Conservation (phyloP, 2,113 vertebrate genomes). For the Archocentrus centrarchus region DNA sequence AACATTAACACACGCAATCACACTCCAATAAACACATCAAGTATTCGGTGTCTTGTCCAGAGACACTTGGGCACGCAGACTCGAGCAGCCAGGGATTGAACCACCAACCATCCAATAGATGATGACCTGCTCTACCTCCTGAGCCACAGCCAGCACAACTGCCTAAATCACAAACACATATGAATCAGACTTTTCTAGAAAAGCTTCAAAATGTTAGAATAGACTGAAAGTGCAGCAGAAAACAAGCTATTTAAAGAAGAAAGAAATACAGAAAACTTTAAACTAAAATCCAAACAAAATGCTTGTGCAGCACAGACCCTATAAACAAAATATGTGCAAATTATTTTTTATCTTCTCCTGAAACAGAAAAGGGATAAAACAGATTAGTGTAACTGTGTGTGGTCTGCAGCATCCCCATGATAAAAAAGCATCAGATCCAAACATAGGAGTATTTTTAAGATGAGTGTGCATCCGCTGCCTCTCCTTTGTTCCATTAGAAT, state of each 20-base stretch:
- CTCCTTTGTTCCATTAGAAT: slow-evolving; percentile 11
- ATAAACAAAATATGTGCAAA: not conserved
- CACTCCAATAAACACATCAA: too few species aligned
- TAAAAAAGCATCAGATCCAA: slow-evolving; percentile 6
- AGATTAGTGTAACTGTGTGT: not conserved
- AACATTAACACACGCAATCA: too few species aligned
- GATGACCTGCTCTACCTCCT: too few species aligned
- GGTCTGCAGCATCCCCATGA: slow-evolving; percentile 1
- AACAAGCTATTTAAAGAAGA: not conserved
- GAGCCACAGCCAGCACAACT: not conserved
- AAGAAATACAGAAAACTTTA: not conserved
- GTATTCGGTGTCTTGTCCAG: too few species aligned
- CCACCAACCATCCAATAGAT: too few species aligned
- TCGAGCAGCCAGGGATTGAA: too few species aligned
- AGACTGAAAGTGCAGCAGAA: not conserved
- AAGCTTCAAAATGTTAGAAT: not conserved
- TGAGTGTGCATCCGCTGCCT: not conserved
- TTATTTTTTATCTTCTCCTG: not conserved
- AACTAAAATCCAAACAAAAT: not conserved
- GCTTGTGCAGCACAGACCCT: not conserved
- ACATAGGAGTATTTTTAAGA: not conserved
- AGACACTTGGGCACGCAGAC: too few species aligned
- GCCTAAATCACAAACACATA: not conserved
- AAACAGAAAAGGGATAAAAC: not conserved
- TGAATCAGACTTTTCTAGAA: not conserved